A percentile compares a stretch with the other conserved stretches of the same genome.
These are phyloP conservation scores for Omphaloscelis lunosa DNA, from an alignment of 2,888 invertebrate genomes.

Conservation along the genomic window DNA sequence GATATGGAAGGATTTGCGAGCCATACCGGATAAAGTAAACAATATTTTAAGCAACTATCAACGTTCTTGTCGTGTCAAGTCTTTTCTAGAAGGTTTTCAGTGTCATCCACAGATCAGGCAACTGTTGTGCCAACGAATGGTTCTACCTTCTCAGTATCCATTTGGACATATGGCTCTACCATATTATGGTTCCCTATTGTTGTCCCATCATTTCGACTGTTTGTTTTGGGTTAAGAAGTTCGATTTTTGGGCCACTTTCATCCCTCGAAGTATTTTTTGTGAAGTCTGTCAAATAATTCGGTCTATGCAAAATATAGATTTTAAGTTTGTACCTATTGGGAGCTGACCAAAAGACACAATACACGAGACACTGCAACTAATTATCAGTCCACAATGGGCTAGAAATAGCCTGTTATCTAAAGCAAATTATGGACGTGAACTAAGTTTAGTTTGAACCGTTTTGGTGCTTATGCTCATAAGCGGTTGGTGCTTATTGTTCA, in stretches of 20 bases:
- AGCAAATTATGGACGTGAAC: constrained; percentile 17
- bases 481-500: background rate
- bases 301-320: background rate
- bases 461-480: background rate
- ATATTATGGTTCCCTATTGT: background rate
- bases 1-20: too few species aligned
- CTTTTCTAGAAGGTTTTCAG: background rate
- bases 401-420: constrained; percentile 33
- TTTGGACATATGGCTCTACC: background rate
- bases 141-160: background rate
- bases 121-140: background rate
- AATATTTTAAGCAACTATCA: background rate
- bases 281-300: background rate
- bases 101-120: background rate
- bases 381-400: constrained; percentile 22
- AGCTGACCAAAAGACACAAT: constrained; percentile 2
- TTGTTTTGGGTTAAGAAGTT: background rate
- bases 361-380: constrained; percentile 1
- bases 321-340: background rate
- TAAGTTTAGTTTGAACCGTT: background rate
- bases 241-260: background rate
- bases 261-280: background rate
- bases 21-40: background rate
- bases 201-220: background rate
- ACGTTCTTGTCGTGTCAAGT: background rate